Evolutionary conservation across 2,113 vertebrate species (phyloP), one percentile per base, ranked within the genome.

Genomic region (Lucifuga dentata): DNA sequence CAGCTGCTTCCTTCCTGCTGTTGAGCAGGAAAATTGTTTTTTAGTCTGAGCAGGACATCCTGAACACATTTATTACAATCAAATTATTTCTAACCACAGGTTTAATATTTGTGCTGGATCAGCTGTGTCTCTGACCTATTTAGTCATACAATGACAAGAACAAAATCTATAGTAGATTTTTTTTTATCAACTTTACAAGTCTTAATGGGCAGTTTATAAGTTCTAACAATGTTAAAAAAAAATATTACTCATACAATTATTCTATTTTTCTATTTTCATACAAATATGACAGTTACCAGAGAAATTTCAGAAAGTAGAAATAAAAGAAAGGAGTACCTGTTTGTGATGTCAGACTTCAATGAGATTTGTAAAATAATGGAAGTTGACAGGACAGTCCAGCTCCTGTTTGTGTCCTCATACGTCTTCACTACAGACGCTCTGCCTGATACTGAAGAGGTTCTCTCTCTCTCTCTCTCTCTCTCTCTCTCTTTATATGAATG

Each of bases 381-480:
- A 40, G 11, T 15, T 40, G 38, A 40, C 15, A 40, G 20, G 1
- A 29, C 26, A 3, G 17, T 62, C 35, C 33, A 16, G 50, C 50
- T 39, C 19, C 60, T 61, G 68, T 73, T 52, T 52, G 41, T 11
- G 61, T 79, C 71, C 12, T 72, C 24, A 29, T 29, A 29, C 26
- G 26, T 29, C 26, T 29, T 7, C 26, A 29, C 26, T 38, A 8
- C 13, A 38, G 36, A 2, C 3, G 10, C 55, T 76, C 19, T 41
- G 58, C 58, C 67, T 53, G 45, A 65, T 49, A 82, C 68, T 68
- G 46, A 52, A 70, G 72, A 65, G 26, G 45, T 45, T 50, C 66
- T 60, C 41, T 41, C 46, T 69, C 63, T 24, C 26, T 29, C 26
- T 29, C 26, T 29, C 26, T 29, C 26, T 29, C 26, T 29, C 26